These are phyloP conservation scores for Drosophila aff. DNA, from an alignment of 1,140 invertebrate species.

Conservation along the genomic window DNA sequence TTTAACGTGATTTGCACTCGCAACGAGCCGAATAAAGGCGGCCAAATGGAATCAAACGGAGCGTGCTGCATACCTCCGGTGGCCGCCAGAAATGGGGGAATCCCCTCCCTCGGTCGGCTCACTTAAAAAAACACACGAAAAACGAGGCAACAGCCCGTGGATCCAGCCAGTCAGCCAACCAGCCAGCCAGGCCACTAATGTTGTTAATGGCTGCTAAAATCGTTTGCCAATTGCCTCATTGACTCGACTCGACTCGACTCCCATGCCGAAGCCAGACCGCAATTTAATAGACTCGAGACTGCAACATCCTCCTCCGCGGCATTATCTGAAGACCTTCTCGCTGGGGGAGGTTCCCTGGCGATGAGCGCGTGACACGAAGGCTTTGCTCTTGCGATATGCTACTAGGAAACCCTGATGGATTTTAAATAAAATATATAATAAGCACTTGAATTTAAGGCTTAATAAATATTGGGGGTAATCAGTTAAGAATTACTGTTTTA, in stretches of 20 bases:
- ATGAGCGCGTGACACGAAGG: constrained; percentile 33
- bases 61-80: constrained; percentile 42
- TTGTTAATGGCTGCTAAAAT: constrained; percentile 77
- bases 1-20: constrained; percentile 75
- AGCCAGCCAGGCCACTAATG: constrained; percentile 60
- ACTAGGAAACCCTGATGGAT: rapidly evolving
- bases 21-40: constrained; percentile 62
- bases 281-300: constrained; percentile 66
- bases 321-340: constrained; percentile 23
- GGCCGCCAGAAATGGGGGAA: neutral
- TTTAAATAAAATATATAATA: neutral
- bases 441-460: neutral
- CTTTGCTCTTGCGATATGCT: neutral
- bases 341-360: neutral
- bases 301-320: constrained; percentile 36
- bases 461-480: neutral
- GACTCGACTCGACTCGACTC: constrained; percentile 56
- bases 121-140: neutral
- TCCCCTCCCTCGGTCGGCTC: neutral
- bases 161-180: constrained; percentile 4
- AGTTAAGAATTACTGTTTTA: neutral
- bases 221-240: constrained; percentile 79
- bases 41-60: constrained; percentile 45
- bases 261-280: constrained; percentile 43
- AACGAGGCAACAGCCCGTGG: neutral